Evolutionary conservation across 2,888 invertebrate genomes (phyloP).

Genomic region (Tinea semifulvella): DNA sequence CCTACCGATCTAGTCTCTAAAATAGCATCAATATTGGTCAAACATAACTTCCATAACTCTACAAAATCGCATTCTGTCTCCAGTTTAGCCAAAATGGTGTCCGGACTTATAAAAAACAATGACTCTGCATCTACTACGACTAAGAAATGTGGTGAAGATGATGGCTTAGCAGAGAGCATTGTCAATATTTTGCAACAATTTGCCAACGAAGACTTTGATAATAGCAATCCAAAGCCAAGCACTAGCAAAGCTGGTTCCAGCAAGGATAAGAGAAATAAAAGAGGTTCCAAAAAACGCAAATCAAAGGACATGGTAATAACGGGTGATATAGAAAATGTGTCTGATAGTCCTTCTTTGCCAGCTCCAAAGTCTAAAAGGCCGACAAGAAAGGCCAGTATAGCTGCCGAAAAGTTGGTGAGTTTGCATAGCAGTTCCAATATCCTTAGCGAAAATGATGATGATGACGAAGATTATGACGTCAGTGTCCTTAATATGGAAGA

Average conservation of each 20-base stretch:
- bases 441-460: neutral
- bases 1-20: slow-evolving; percentile 24
- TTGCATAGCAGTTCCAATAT: too few species aligned
- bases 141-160: neutral
- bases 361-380: too few species aligned
- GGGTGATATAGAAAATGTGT: neutral
- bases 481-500: too few species aligned
- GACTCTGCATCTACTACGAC: neutral
- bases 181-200: neutral
- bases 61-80: slow-evolving; percentile 23
- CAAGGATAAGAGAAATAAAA: neutral
- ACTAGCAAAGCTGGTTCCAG: neutral
- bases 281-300: neutral
- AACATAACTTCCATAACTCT: slow-evolving; percentile 29
- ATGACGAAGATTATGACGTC: neutral
- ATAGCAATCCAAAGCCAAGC: neutral
- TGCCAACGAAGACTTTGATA: neutral
- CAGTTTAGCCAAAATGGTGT: slow-evolving; percentile 14
- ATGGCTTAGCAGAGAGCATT: neutral
- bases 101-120: slow-evolving; percentile 9
- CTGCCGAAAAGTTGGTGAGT: too few species aligned
- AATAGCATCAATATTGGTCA: slow-evolving; percentile 33
- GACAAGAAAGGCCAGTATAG: too few species aligned
- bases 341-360: too few species aligned
- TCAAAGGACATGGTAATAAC: neutral